Evolutionary conservation across 2,888 invertebrate species (phyloP), one percentile per base, ranked within the genome.

Genomic region (Ophion ventricosus): DNA sequence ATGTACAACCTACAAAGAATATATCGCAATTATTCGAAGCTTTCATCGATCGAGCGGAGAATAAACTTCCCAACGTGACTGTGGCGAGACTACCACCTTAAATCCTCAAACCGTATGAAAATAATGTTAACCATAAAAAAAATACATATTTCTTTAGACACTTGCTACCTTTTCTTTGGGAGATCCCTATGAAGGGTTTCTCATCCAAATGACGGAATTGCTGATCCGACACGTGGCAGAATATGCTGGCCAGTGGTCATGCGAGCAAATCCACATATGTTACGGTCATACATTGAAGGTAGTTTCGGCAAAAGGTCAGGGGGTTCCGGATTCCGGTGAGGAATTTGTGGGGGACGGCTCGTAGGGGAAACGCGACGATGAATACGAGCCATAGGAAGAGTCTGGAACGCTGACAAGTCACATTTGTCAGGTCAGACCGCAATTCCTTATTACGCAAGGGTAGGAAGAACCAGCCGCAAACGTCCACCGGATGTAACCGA

Each of bases 401-500:
- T n/a, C n/a, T 35, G 59, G 75, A 76, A 80, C 56, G 80, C 76
- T 80, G 80, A 80, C 75, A 74, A 79, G 66, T 25, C 14, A 75
- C 35, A 40, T 76, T 76, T 59, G 35, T 49, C 2, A 17, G 73
- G 61, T 64, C 64, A 59, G 70, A 14, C 43, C 74, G 70, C 83
- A 80, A 76, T 76, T 75, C 79, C 59, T 59, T 66, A 57, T 4
- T 14, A 43, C 49, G 70, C 49, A 74, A 23, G 35, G 17, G 40
- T 56, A 54, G 49, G 35, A 54, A 56, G 43, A 4, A 63, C 25
- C 49, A 26, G 76, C 59, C 77, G 57, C 81, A 81, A 85, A 81
- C 83, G 74, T 78, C 81, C 81, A 49, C 83, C 85, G 82, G 85
- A 85, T 73, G 82, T 79, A 80, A 85, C 80, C 54, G 77, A 67